These are phyloP conservation scores for Otolemur garnettii DNA, from an alignment of 2,113 vertebrate genomes.

Conservation along the genomic window DNA sequence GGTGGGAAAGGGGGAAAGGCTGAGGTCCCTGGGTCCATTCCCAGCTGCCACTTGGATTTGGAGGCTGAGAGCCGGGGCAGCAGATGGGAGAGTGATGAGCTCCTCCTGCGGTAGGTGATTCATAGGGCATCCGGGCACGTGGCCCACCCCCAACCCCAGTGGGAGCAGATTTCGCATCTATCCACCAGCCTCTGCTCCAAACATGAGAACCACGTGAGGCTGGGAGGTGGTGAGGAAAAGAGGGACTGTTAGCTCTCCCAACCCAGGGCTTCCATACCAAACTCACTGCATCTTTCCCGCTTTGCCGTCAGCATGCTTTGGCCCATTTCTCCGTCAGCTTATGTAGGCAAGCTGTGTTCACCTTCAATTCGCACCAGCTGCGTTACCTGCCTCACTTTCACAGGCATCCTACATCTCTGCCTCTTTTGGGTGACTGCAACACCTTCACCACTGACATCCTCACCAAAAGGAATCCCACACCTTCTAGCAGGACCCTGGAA, in stretches of 20 bases:
- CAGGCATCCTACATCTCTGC: neutral
- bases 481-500: neutral
- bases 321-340: neutral
- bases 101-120: constrained; percentile 66
- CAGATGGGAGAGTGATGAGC: constrained; percentile 56
- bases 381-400: neutral
- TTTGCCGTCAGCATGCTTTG: neutral
- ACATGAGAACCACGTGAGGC: neutral
- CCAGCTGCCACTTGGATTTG: constrained; percentile 4
- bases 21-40: neutral
- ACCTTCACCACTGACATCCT: neutral
- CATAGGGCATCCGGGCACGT: constrained; percentile 23
- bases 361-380: neutral
- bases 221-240: neutral
- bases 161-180: neutral
- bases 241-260: neutral
- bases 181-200: neutral
- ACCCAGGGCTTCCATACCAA: neutral
- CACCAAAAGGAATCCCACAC: neutral
- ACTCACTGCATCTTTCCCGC: neutral
- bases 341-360: neutral
- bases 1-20: neutral
- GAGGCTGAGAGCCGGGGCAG: constrained; percentile 2
- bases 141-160: constrained; percentile 24
- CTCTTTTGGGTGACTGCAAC: neutral